Base-by-base conservation (phyloP, 2,113 vertebrate species). In the Aldabrachelys gigantea region DNA sequence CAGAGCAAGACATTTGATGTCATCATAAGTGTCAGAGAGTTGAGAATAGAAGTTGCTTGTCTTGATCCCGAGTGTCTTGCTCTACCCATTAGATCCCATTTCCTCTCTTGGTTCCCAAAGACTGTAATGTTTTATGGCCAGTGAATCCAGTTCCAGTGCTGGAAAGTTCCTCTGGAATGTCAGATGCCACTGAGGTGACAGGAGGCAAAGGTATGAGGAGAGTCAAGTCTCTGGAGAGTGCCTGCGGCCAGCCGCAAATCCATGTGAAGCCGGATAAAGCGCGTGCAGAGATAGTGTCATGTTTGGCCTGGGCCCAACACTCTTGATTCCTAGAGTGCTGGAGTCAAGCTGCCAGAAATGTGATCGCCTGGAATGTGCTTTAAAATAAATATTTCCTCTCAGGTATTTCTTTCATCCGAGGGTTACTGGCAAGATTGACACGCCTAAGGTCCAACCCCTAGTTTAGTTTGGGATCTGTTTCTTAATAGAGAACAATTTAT, bases 361-460 rank as follows among this genome's bases (percentile, higher is more conserved):
- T 25, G 91, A 96, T 78, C 57, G 87, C 1, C 93, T 93, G 96
- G 96, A 97, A 97, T 96, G 92, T 41, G 78, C 35, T 3, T 84
- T 94, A 80, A 96, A 92, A 97, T 93, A 97, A 96, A 97, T 95
- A 94, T 94, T 81, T 87, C 91, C 80, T 89, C 56, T 8, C 1
- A 89, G 94, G 27, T 94, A 84, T 80, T 92, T 91, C 54, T 95
- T 95, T 94, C 53, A 89, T 91, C 96, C 89, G 83, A 56, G 53
- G 50, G 82, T 85, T 85, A 47, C 85, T 25, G 50, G 13, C 41
- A 85, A 83, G 81, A 65, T 49, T 82, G 85, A 52, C 83, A 82
- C 75, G 44, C 53, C 80, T 75, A 31, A 44, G 41, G 22, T 87
- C 5, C 91, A 52, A 35, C 84, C 57, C 75, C 27, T 25, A 76